Percentiles rank a stretch among this genome's conserved stretches.
Evolutionary conservation across 2,888 invertebrate genomes (phyloP).

Genomic region (Tubulanus polymorphus): DNA sequence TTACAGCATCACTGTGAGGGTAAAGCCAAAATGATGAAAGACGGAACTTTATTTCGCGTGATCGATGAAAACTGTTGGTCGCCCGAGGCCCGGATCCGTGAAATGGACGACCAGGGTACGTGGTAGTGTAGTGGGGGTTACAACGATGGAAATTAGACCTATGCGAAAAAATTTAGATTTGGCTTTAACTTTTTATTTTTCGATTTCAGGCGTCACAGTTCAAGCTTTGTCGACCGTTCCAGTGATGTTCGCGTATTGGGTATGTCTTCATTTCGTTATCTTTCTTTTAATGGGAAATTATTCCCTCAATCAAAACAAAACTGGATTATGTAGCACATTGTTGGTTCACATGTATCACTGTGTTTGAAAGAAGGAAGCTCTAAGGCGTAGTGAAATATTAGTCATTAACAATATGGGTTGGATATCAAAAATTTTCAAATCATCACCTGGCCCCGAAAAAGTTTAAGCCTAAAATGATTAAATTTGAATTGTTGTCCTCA

Average conservation of each 20-base stretch:
- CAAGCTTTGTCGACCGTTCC: conserved; percentile 61
- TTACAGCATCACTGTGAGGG: conserved; percentile 50
- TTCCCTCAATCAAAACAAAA: too few relatives aligned
- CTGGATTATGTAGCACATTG: too few relatives aligned
- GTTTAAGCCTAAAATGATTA: too few relatives aligned
- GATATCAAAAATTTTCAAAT: too few relatives aligned
- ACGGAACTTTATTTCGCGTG: conserved; percentile 57
- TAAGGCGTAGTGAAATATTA: too few relatives aligned
- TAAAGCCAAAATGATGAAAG: conserved; percentile 55
- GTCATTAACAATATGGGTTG: too few relatives aligned
- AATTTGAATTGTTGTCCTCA: too few relatives aligned
- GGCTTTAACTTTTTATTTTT: conserved; percentile 7
- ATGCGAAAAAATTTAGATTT: too few relatives aligned
- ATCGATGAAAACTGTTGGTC: conserved; percentile 59
- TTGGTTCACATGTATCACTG: background rate
- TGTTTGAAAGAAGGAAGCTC: background rate
- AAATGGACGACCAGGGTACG: conserved; percentile 57
- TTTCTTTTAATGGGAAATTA: too few relatives aligned
- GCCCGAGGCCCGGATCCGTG: conserved; percentile 53
- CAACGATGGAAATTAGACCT: background rate
- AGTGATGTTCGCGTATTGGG: conserved; percentile 62
- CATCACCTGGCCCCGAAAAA: too few relatives aligned
- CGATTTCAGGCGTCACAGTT: conserved; percentile 55
- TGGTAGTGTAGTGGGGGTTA: background rate
- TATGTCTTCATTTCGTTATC: too few relatives aligned